phyloP scores from a whole-genome alignment of 2,888 invertebrate genomes.

The Drosophila maculinotata region DNA sequence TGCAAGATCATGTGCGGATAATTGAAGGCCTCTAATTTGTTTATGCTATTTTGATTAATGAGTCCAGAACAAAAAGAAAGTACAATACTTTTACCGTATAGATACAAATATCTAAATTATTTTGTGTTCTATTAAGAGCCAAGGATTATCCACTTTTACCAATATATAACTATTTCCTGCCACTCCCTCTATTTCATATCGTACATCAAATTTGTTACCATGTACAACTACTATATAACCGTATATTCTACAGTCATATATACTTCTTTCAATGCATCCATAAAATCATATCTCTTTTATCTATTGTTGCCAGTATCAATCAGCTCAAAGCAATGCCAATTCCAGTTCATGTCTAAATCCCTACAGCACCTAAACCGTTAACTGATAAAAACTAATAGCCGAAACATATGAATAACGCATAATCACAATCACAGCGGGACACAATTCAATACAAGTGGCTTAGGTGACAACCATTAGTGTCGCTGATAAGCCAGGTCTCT shows the following conservation, averaged over 20 bases:
- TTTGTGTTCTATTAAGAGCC: no score
- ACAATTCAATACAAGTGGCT: conserved; percentile 6
- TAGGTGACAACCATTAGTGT: conserved; percentile 14
- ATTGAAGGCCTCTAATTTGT: not conserved
- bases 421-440: conserved; percentile 37
- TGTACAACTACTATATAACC: no score
- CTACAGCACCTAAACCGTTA: conserved; percentile 7
- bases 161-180: no score
- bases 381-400: conserved; percentile 45
- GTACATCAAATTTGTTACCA: no score
- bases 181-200: no score
- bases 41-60: conserved; percentile 8
- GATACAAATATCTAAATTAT: no score
- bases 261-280: not conserved
- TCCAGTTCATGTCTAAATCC: conserved; percentile 15
- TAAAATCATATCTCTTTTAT: conserved; percentile 19
- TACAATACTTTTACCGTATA: not conserved
- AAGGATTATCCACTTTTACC: no score
- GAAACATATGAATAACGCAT: conserved; percentile 15
- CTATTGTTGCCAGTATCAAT: conserved; percentile 14
- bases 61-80: not conserved
- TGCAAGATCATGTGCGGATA: conserved; percentile 17
- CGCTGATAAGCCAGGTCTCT: conserved; percentile 33
- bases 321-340: conserved; percentile 16
- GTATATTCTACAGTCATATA: no score